A percentile compares a stretch with the other conserved stretches of the same genome.
These are phyloP conservation scores for Narcine bancroftii DNA, from an alignment of 2,113 vertebrate species.

Conservation along the genomic window DNA sequence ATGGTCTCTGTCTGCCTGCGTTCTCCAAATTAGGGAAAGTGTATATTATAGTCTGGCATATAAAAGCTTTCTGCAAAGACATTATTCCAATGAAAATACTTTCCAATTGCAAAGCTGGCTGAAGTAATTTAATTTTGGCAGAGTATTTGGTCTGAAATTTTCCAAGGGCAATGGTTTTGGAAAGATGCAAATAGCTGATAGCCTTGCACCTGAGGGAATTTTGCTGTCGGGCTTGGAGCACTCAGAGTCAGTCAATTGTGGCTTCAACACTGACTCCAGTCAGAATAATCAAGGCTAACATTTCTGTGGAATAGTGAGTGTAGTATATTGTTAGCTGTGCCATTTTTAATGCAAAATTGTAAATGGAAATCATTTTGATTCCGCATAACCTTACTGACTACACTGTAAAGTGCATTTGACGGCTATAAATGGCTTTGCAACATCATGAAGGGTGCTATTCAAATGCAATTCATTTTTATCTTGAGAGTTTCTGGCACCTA, in stretches of 20 bases:
- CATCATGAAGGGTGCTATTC: too few species aligned
- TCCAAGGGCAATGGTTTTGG: neutral
- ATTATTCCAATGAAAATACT: neutral
- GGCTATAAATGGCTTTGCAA: too few species aligned
- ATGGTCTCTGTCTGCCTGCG: neutral
- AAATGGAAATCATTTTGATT: too few species aligned
- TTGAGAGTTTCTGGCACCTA: neutral
- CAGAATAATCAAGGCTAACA: neutral
- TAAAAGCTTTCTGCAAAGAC: neutral
- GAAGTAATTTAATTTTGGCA: neutral
- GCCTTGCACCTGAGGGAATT: neutral
- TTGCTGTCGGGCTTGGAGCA: neutral
- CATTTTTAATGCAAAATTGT: too few species aligned
- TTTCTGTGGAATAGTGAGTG: neutral
- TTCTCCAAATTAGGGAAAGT: neutral
- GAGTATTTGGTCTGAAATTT: neutral
- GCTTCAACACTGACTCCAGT: neutral
- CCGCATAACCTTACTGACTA: too few species aligned
- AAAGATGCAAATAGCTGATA: neutral
- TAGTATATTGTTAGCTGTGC: too few species aligned
- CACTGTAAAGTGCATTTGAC: too few species aligned
- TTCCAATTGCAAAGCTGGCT: neutral
- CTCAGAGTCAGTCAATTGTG: neutral
- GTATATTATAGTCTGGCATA: neutral
- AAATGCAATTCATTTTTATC: too few species aligned